These are phyloP conservation scores for Emys orbicularis DNA, from an alignment of 2,797 vertebrate species.

Conservation along the genomic window DNA sequence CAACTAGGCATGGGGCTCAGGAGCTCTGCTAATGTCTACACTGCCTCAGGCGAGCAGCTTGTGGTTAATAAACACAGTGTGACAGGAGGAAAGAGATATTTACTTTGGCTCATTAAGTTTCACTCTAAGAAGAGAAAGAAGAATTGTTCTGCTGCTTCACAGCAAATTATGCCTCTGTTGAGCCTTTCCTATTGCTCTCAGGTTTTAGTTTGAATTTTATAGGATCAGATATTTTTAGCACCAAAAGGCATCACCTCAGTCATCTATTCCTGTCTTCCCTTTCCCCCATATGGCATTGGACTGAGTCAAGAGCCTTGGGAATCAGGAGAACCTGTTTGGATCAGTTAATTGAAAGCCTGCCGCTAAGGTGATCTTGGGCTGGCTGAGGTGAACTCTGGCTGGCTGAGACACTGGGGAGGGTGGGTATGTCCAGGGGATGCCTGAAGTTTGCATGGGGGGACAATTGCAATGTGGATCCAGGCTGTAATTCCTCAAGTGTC, in stretches of 20 bases:
- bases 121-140: slow-evolving; percentile 60
- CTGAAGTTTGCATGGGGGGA: neutral
- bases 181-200: slow-evolving; percentile 16
- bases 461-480: neutral
- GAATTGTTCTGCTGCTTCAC: slow-evolving; percentile 50
- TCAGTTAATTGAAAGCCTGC: neutral
- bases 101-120: slow-evolving; percentile 56
- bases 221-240: neutral
- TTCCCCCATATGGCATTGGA: neutral
- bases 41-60: slow-evolving; percentile 5
- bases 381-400: neutral
- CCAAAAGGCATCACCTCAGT: neutral
- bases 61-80: neutral
- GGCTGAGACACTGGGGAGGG: neutral
- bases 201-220: neutral
- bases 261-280: neutral
- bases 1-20: neutral
- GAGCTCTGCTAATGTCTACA: slow-evolving; percentile 6
- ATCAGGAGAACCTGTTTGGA: neutral
- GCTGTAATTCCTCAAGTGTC: neutral
- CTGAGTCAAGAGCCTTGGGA: neutral
- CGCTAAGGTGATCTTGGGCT: neutral
- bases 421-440: neutral
- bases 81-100: slow-evolving; percentile 34
- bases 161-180: slow-evolving; percentile 24